phyloP scores from a whole-genome alignment of 2,797 vertebrate genomes.

The Echeneis naucrates region DNA sequence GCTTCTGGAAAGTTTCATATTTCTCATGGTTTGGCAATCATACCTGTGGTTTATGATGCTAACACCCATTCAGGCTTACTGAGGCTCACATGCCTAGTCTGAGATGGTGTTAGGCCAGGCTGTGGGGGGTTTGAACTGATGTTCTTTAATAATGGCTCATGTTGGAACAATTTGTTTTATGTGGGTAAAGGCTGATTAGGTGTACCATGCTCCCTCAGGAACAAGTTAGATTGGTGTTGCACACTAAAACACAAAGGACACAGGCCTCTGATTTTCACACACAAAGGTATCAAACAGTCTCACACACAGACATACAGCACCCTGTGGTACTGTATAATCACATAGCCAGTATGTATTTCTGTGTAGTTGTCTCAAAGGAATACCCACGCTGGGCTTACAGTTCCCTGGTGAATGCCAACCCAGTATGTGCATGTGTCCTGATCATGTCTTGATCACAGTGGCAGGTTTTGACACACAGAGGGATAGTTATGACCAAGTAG shows the following conservation, averaged over 20 bases:
- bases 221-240: slow-evolving; percentile 45
- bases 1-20: too few relatives aligned
- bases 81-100: slow-evolving; percentile 31
- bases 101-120: slow-evolving; percentile 25
- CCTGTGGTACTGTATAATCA: slow-evolving; percentile 64
- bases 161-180: slow-evolving; percentile 61
- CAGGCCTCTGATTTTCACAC: slow-evolving; percentile 43
- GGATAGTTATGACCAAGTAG: slow-evolving; percentile 45
- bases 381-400: slow-evolving; percentile 50
- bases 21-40: neutral
- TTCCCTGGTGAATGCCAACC: slow-evolving; percentile 49
- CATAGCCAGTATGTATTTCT: slow-evolving; percentile 53
- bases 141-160: slow-evolving; percentile 38
- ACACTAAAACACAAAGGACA: slow-evolving; percentile 42
- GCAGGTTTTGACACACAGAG: slow-evolving; percentile 36
- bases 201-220: slow-evolving; percentile 59
- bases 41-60: neutral
- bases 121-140: slow-evolving; percentile 38
- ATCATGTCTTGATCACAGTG: slow-evolving; percentile 52
- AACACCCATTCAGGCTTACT: neutral
- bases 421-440: slow-evolving; percentile 48
- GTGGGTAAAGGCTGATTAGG: slow-evolving; percentile 58
- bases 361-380: slow-evolving; percentile 61
- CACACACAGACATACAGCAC: slow-evolving; percentile 44
- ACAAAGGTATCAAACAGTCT: slow-evolving; percentile 50